phyloP scores from a whole-genome alignment of 2,888 invertebrate genomes.

The Tinea pellionella region DNA sequence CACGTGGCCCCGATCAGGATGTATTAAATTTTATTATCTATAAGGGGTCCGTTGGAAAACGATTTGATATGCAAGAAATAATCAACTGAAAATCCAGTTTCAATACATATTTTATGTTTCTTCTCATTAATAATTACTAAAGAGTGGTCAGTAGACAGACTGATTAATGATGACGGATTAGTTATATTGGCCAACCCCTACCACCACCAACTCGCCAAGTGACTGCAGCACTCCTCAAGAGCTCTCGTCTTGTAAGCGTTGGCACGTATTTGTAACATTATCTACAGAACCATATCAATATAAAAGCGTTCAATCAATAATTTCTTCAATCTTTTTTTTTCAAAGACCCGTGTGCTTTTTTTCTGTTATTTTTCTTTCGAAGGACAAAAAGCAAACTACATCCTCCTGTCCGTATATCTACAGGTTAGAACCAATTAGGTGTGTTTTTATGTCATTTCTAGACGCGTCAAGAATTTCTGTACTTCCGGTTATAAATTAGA shows the following conservation, averaged over 20 bases:
- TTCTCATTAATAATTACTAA: too few species aligned
- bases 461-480: not conserved
- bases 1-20: slow-evolving; percentile 7
- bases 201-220: too few species aligned
- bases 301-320: not conserved
- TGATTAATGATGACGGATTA: too few species aligned
- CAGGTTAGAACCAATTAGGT: not conserved
- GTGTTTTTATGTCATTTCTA: not conserved
- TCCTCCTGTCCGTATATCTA: not conserved
- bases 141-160: too few species aligned
- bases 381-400: not conserved
- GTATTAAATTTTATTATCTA: not conserved
- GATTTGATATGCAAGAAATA: too few species aligned
- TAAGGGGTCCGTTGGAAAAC: not conserved
- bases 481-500: not conserved
- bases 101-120: not conserved
- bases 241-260: too few species aligned
- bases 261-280: not conserved
- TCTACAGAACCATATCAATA: not conserved
- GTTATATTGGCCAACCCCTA: too few species aligned
- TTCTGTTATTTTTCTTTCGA: not conserved
- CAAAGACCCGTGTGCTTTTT: not conserved
- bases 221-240: too few species aligned
- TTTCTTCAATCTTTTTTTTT: not conserved
- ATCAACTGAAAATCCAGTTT: too few species aligned